Conservation (phyloP, 2,113 vertebrate genomes). For the Muscicapa adusta region DNA sequence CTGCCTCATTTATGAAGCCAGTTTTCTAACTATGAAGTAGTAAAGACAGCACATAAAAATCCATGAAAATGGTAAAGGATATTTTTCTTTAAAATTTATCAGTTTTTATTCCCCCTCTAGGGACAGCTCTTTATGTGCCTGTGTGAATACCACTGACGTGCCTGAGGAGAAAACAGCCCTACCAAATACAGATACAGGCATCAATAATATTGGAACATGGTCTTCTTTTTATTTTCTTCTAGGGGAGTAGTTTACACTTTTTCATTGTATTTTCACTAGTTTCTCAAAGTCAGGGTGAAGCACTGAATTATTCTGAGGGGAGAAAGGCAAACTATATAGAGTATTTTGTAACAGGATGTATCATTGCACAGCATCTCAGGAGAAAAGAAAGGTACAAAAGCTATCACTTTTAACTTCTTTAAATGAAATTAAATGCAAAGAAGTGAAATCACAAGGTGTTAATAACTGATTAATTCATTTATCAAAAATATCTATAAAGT, state of each 20-base stretch:
- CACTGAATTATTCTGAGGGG: neutral
- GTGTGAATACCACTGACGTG: neutral
- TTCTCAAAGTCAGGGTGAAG: neutral
- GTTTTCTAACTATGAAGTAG: neutral
- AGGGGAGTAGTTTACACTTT: neutral
- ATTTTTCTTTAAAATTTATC: neutral
- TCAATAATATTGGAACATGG: neutral
- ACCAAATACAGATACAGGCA: neutral
- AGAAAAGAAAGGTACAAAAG: neutral
- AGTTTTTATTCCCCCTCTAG: neutral
- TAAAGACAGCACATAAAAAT: neutral
- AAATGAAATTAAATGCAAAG: neutral
- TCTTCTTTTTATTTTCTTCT: neutral
- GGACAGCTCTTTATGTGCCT: neutral
- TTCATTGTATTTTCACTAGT: neutral
- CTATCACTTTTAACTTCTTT: neutral
- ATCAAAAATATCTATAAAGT: neutral
- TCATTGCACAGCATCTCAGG: neutral
- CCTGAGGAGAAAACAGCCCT: neutral
- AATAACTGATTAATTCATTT: neutral
- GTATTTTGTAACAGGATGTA: neutral
- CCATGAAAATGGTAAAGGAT: neutral
- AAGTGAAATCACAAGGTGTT: neutral
- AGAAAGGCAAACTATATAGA: neutral
- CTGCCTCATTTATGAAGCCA: neutral